Percentiles rank a stretch among this genome's conserved stretches.
Evolutionary conservation across 2,888 invertebrate species (phyloP).

Genomic region (Lottia gigantea): DNA sequence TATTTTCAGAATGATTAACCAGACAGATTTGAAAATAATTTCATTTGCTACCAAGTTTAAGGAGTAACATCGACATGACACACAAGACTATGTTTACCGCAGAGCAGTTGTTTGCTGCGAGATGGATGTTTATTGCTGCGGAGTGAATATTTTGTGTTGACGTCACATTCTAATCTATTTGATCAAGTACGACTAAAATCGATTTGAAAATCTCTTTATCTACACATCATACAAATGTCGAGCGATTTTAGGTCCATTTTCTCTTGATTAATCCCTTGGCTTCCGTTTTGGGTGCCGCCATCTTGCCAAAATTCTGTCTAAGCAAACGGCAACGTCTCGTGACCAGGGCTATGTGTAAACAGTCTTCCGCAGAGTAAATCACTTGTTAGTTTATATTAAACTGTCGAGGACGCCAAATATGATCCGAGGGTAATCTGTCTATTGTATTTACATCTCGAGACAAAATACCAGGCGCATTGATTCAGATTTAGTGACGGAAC

Average conservation of each 20-base stretch:
- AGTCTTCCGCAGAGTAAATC: not conserved
- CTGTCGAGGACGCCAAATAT: not conserved
- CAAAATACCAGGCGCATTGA: not conserved
- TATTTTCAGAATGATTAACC: not conserved
- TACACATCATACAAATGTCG: not conserved
- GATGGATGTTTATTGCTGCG: constrained; percentile 8
- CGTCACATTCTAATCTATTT: constrained; percentile 7
- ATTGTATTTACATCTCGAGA: not conserved
- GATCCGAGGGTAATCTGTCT: not conserved
- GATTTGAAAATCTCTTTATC: not conserved
- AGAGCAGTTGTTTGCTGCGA: constrained; percentile 3
- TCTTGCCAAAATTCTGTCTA: constrained; percentile 19
- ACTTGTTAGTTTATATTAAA: not conserved
- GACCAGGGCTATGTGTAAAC: constrained; percentile 9
- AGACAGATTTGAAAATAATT: not conserved
- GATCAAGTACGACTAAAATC: constrained; percentile 4
- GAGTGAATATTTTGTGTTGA: constrained; percentile 9
- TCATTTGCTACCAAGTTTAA: not conserved
- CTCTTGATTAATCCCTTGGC: constrained; percentile 12
- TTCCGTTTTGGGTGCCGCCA: constrained; percentile 12
- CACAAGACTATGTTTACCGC: not conserved
- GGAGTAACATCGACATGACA: constrained; percentile 4
- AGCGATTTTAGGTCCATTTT: constrained; percentile 4
- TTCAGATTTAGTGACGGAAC: not conserved
- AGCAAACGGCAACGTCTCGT: constrained; percentile 17